Evolutionary conservation across 1,140 invertebrate species (phyloP), one percentile per base, ranked within the genome.

Genomic region (Vanessa atalanta): DNA sequence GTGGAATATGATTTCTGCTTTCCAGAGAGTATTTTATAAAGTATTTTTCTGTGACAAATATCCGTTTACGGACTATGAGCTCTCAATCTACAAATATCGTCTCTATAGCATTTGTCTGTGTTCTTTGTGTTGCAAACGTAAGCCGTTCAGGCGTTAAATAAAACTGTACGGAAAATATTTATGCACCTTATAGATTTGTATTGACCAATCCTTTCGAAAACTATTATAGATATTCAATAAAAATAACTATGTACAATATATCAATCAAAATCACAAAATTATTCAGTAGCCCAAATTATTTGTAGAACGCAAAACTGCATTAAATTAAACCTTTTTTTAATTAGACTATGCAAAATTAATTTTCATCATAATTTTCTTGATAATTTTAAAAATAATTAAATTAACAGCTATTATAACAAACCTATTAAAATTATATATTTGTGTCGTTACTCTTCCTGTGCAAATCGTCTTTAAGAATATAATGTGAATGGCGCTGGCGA

Each of bases 381-480:
- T 9, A 11, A 43, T 9, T 5, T 43, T 43, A 43, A 43, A 43
- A 43, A 43, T 43, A 43, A 43, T 43, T 43, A 43, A 43, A 43
- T 43, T 5, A 43, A 43, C 7, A 43, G 37, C 7, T 3, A 53
- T 53, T 53, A 16, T 9, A n/a, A 16, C 16, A 53, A 53, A 16
- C 15, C n/a, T 16, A 53, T 53, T 16, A n/a, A 53, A 53, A 53
- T 53, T 53, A n/a, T 53, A 26, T 23, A 26, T 60, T 60, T 13
- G 0, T 12, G 13, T 16, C 16, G 20, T 60, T 26, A 60, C 37
- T 47, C 47, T 47, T 16, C 16, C 60, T 20, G 7, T 0, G 37
- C 3, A 47, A 60, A 69, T 69, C 26, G n/a, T 69, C 67, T 61
- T 69, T 43, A 61, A 69, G 67, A 67, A 48, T 53, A 55, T 67